phyloP scores from a whole-genome alignment of 2,113 vertebrate species.

The Cathartes aura region DNA sequence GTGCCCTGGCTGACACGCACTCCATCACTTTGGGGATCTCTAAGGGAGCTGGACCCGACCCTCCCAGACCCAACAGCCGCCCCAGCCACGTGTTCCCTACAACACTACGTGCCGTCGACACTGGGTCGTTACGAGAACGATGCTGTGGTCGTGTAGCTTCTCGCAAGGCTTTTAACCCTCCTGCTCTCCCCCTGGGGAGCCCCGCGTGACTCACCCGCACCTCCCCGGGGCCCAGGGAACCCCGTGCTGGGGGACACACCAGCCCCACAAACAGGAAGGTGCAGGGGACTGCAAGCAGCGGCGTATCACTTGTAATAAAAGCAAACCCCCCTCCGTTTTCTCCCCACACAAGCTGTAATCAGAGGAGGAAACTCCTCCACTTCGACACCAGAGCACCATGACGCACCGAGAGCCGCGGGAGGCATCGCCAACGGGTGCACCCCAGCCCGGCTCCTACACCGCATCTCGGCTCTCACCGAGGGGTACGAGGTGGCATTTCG shows the following conservation, averaged over 20 bases:
- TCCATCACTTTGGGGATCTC: fast-evolving
- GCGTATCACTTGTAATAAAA: fast-evolving
- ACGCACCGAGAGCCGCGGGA: not conserved
- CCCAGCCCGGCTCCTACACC: not conserved
- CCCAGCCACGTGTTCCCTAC: not conserved
- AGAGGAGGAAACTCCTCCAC: not conserved
- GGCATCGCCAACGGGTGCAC: not conserved
- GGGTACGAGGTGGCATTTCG: not conserved
- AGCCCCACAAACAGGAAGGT: not conserved
- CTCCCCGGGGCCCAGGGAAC: not conserved
- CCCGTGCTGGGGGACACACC: not conserved
- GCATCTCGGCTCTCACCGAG: fast-evolving
- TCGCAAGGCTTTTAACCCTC: not conserved
- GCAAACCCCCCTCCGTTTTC: not conserved
- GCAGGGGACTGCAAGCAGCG: not conserved
- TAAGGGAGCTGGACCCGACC: not conserved
- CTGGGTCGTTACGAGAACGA: fast-evolving
- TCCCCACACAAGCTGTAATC: not conserved
- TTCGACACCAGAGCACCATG: not conserved
- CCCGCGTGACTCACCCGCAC: not conserved
- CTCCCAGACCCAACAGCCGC: not conserved
- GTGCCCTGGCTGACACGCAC: not conserved
- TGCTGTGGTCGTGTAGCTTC: fast-evolving
- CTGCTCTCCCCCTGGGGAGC: not conserved
- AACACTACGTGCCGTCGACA: fast-evolving